A percentile compares a stretch with the other conserved stretches of the same genome.
Conservation (phyloP, 2,888 invertebrate species). For the Noctua comes region DNA sequence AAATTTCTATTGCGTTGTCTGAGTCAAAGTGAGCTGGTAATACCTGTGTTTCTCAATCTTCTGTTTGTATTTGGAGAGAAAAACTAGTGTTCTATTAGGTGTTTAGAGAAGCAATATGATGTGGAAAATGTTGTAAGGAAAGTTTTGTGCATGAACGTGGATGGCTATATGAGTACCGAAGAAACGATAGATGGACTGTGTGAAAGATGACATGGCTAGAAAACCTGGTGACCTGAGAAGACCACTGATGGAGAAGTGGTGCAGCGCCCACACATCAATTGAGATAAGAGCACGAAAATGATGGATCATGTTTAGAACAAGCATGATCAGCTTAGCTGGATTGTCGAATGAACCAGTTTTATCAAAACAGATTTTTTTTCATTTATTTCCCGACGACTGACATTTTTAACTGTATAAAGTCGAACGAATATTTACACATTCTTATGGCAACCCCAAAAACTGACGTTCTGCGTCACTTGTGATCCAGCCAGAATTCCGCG, state of each 20-base stretch:
- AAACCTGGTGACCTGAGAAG: not conserved
- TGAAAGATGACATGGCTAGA: not conserved
- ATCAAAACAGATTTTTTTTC: not conserved
- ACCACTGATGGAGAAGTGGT: not conserved
- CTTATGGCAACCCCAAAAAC: slow-evolving; percentile 18
- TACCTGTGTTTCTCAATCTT: slow-evolving; percentile 37
- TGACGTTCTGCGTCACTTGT: slow-evolving; percentile 15
- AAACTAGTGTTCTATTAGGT: not conserved
- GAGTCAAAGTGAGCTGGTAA: slow-evolving; percentile 37
- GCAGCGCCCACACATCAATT: not conserved
- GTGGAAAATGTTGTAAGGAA: not conserved
- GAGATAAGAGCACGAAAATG: not conserved
- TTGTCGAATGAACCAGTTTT: not conserved
- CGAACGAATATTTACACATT: slow-evolving; percentile 19
- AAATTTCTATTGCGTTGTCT: slow-evolving; percentile 58
- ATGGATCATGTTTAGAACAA: not conserved
- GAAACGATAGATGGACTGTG: not conserved
- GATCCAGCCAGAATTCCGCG: slow-evolving; percentile 23
- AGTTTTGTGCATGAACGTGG: not conserved
- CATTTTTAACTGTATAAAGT: not conserved
- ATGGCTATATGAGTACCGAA: not conserved
- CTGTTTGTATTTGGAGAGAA: slow-evolving; percentile 11
- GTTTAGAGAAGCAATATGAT: not conserved
- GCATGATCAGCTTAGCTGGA: not conserved
- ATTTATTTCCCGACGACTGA: not conserved